Percentiles rank a stretch among this genome's conserved stretches.
These are phyloP conservation scores for Alethe diademata DNA, from an alignment of 2,113 vertebrate genomes.

Conservation along the genomic window DNA sequence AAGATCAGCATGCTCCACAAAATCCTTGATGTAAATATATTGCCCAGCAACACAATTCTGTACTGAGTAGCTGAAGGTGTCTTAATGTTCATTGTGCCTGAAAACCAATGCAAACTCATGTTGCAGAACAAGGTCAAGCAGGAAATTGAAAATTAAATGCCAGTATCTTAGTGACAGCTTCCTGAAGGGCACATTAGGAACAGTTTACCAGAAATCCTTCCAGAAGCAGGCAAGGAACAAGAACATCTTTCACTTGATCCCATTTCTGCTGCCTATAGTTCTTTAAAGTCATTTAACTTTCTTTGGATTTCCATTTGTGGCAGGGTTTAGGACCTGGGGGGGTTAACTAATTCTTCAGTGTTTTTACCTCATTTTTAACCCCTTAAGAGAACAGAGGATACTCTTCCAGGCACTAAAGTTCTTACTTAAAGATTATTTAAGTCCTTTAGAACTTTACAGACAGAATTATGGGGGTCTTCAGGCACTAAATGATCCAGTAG, in stretches of 20 bases:
- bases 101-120: not conserved
- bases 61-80: not conserved
- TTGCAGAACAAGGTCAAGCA: slow-evolving; percentile 30
- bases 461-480: not conserved
- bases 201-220: not conserved
- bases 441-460: not conserved
- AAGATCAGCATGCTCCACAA: not conserved
- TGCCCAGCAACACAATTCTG: not conserved
- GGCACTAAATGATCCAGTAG: not conserved
- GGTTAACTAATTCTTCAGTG: not conserved
- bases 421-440: not conserved
- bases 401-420: not conserved
- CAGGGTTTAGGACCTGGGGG: not conserved
- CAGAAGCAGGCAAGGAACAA: not conserved
- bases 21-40: not conserved
- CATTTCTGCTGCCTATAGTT: not conserved
- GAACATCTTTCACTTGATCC: not conserved
- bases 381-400: not conserved
- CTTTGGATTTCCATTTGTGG: not conserved
- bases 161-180: not conserved
- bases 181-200: slow-evolving; percentile 22
- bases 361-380: not conserved
- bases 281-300: not conserved
- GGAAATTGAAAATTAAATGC: slow-evolving; percentile 36
- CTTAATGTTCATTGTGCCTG: not conserved